These are phyloP conservation scores for Brachionus rotundiformis DNA, from an alignment of 1,140 invertebrate species.

Conservation along the genomic window DNA sequence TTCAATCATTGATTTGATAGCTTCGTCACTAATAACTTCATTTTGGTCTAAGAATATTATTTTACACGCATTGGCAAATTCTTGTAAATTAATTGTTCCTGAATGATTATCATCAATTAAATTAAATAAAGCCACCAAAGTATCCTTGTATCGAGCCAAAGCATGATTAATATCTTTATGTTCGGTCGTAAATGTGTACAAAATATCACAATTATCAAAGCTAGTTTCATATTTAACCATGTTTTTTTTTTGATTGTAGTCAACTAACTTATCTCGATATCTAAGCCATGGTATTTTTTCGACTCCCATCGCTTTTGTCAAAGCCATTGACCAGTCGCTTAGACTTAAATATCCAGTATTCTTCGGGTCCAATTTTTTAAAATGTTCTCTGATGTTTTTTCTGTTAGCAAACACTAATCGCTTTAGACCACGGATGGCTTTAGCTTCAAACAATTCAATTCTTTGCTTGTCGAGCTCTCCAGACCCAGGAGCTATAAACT, in stretches of 20 bases:
- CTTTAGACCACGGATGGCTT: slow-evolving; percentile 76
- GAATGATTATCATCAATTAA: slow-evolving; percentile 50
- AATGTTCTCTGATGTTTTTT: slow-evolving; percentile 71
- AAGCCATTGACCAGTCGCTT: slow-evolving; percentile 75
- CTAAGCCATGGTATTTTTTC: slow-evolving; percentile 77
- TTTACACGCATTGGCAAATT: slow-evolving; percentile 51
- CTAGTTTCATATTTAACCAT: slow-evolving; percentile 75
- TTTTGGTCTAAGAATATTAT: slow-evolving; percentile 51
- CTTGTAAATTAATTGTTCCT: slow-evolving; percentile 50
- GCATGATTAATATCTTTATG: slow-evolving; percentile 48
- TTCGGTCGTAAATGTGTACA: slow-evolving; percentile 66
- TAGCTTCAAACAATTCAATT: slow-evolving; percentile 77
- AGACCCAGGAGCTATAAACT: slow-evolving; percentile 69
- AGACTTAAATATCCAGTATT: slow-evolving; percentile 73
- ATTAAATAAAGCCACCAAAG: slow-evolving; percentile 44
- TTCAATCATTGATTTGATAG: slow-evolving; percentile 75
- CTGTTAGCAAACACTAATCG: slow-evolving; percentile 73
- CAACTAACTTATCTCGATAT: slow-evolving; percentile 74
- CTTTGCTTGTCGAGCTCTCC: slow-evolving; percentile 60
- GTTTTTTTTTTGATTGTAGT: slow-evolving; percentile 66
- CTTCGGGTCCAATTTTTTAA: slow-evolving; percentile 72
- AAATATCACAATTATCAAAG: slow-evolving; percentile 64
- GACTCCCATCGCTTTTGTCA: slow-evolving; percentile 76
- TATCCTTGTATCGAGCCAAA: slow-evolving; percentile 44
- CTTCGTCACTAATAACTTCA: slow-evolving; percentile 50